These are phyloP conservation scores for Craniophora ligustri DNA, from an alignment of 2,888 invertebrate genomes.

Conservation along the genomic window DNA sequence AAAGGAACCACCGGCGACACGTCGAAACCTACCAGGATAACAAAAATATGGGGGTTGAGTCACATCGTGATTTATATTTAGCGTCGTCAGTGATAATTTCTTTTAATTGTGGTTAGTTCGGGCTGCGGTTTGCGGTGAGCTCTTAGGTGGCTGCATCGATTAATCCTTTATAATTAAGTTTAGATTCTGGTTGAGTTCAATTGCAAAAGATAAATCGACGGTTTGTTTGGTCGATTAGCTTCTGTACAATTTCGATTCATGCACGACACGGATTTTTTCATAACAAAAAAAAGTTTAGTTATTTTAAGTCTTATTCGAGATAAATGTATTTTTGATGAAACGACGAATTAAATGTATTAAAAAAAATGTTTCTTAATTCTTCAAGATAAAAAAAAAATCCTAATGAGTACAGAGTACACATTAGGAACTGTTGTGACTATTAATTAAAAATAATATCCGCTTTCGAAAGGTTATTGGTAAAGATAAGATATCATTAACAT, in stretches of 20 bases:
- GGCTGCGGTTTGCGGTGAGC: slow-evolving; percentile 55
- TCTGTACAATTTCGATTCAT: neutral
- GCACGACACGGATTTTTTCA: too few species aligned
- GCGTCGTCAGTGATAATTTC: slow-evolving; percentile 42
- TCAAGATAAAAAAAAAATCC: too few species aligned
- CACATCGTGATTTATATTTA: slow-evolving; percentile 51
- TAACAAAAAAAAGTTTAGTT: too few species aligned
- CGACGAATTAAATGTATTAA: too few species aligned
- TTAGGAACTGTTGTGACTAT: neutral
- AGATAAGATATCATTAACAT: neutral
- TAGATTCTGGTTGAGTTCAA: slow-evolving; percentile 17
- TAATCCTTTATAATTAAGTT: slow-evolving; percentile 36
- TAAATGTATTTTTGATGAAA: neutral
- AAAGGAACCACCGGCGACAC: slow-evolving; percentile 35
- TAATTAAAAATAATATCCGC: neutral
- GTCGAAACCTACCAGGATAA: slow-evolving; percentile 39
- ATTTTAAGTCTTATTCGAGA: neutral
- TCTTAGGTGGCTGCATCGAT: slow-evolving; percentile 34
- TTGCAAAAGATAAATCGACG: slow-evolving; percentile 4
- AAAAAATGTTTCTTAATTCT: too few species aligned
- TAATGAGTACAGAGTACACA: too few species aligned
- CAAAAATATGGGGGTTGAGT: slow-evolving; percentile 52
- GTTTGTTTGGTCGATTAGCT: neutral
- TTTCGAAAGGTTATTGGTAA: slow-evolving; percentile 6
- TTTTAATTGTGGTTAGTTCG: slow-evolving; percentile 49